Evolutionary conservation across 2,113 vertebrate species (phyloP).

Genomic region (Haliaeetus leucogaster): DNA sequence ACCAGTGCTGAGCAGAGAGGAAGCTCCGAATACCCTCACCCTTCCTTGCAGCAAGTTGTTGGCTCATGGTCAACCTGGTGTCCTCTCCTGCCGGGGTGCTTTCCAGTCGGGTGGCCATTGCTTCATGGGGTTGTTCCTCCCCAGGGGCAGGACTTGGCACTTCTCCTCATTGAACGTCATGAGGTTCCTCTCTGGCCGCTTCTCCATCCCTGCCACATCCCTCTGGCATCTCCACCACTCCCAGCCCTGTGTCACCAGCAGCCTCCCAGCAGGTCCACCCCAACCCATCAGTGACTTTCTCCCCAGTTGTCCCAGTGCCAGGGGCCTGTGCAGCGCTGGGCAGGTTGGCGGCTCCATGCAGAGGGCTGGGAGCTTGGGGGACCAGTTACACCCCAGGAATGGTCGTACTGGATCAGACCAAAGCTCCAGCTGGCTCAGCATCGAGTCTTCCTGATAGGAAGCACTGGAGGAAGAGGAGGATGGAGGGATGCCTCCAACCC

Average conservation of each 20-base stretch:
- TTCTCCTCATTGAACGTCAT: background rate
- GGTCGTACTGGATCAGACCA: background rate
- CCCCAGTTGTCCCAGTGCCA: background rate
- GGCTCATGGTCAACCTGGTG: background rate
- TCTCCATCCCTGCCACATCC: background rate
- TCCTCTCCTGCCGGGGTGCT: background rate
- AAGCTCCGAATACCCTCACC: background rate
- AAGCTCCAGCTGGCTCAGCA: background rate
- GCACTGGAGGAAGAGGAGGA: background rate
- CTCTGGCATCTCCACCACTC: background rate
- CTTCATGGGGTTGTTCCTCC: background rate
- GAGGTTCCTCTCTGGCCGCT: background rate
- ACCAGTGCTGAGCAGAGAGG: background rate
- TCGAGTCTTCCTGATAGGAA: background rate
- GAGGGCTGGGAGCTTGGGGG: background rate
- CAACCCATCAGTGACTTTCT: background rate
- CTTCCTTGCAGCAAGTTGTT: background rate
- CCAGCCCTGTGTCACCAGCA: background rate
- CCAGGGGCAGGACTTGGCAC: background rate
- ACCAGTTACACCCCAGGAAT: background rate
- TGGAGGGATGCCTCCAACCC: background rate
- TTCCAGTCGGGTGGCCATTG: background rate
- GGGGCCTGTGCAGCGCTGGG: too few species aligned
- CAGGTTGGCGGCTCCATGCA: background rate
- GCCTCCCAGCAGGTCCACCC: background rate